Base-by-base conservation (phyloP, 2,113 vertebrate genomes). In the Ranitomeya variabilis region DNA sequence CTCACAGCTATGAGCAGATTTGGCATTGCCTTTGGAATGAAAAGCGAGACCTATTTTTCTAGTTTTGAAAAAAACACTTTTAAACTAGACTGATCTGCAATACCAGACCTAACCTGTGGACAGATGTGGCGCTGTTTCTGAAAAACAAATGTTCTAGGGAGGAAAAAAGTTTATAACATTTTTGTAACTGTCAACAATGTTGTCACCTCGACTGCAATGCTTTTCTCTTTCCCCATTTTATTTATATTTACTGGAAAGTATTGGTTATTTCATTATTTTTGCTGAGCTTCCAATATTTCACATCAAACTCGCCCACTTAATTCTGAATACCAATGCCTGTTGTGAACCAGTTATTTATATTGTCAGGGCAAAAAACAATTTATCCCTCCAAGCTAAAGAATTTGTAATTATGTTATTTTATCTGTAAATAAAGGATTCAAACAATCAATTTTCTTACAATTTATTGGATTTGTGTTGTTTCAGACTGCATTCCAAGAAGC, bases 311-410 rank as follows among this genome's bases (percentile, higher is more conserved):
- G 18, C 37, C 45, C 31, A 74, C 45, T 74, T 45, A 5, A 78
- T 51, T 77, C 18, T 77, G 26, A 19, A 52, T 73, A 31, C 23
- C 13, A 73, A 37, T 73, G 74, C 18, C 45, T 55, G 18, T 54
- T 80, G 55, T 60, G 78, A 55, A 60, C 78, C 78, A 80, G 10
- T 31, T 80, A 59, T 80, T 80, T 80, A 21, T 80, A 80, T 80
- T 14, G n/a, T 31, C 6, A 18, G 54, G 15, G 23, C 73, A 51
- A 76, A 16, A 21, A 37, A 9, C 8, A 0, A 21, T 6, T 12
- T 11, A 9, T 13, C 55, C 73, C 45, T 8, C 45, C 9, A 51
- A 18, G 9, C 16, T 76, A 21, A 9, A 51, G 13, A 51, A 51
- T 76, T 4, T 76, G 73, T 76, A 76, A 52, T 45, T 76, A 37